A percentile compares a stretch with the other conserved stretches of the same genome.
Evolutionary conservation across 1,140 invertebrate genomes (phyloP).

Genomic region (Phthorimaea operculella): DNA sequence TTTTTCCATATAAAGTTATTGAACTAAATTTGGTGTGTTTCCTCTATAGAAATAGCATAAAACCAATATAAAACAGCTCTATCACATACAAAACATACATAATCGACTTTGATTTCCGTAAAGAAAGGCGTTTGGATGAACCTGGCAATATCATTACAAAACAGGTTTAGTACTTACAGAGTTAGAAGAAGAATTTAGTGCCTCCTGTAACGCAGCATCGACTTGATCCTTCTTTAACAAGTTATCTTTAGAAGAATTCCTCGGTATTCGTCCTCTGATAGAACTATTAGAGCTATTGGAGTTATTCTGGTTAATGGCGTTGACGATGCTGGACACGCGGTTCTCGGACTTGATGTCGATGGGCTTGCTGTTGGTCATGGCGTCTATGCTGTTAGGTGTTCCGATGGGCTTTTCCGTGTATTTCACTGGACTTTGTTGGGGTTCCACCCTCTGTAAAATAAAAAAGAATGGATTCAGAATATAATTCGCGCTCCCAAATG

Average conservation of each 20-base stretch:
- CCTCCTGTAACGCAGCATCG: conserved; percentile 54
- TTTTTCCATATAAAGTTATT: too few relatives aligned
- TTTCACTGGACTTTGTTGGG: conserved; percentile 59
- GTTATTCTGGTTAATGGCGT: conserved; percentile 57
- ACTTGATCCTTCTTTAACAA: conserved; percentile 50
- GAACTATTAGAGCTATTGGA: conserved; percentile 39
- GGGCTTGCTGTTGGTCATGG: conserved; percentile 27
- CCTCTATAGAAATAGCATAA: too few relatives aligned
- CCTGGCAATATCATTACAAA: too few relatives aligned
- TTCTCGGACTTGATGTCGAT: conserved; percentile 38
- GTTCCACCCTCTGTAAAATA: conserved; percentile 61
- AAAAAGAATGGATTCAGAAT: too few relatives aligned
- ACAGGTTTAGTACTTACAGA: conserved; percentile 59
- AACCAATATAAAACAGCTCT: too few relatives aligned
- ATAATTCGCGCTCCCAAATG: not conserved
- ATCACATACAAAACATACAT: too few relatives aligned
- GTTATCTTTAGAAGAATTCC: conserved; percentile 63
- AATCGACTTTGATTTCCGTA: too few relatives aligned
- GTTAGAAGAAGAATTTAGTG: conserved; percentile 57
- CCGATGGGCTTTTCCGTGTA: conserved; percentile 58
- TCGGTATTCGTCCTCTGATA: conserved; percentile 48
- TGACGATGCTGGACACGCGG: conserved; percentile 60
- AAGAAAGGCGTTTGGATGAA: too few relatives aligned
- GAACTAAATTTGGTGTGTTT: too few relatives aligned
- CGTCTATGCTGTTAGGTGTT: conserved; percentile 14